Conservation (phyloP, 2,888 invertebrate genomes). For the Phragmatobia fuliginosa region DNA sequence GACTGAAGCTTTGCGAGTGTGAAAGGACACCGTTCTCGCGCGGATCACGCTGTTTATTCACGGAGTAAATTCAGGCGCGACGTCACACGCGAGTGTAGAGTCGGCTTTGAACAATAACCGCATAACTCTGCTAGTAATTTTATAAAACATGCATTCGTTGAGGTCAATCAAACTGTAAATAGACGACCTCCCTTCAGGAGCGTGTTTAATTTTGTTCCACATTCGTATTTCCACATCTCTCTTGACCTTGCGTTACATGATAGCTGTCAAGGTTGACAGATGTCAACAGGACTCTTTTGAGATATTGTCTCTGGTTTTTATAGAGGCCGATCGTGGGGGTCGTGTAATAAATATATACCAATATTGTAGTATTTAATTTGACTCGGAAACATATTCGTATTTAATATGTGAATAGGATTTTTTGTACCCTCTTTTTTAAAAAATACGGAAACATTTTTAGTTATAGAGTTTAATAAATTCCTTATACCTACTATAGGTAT, state of each 20-base stretch:
- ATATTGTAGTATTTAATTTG: neutral
- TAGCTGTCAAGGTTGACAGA: conserved; percentile 1
- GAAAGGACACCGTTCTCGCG: too few relatives aligned
- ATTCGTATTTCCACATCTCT: neutral
- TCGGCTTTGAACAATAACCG: too few relatives aligned
- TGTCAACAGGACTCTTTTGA: neutral
- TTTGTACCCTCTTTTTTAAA: neutral
- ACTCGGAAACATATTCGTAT: too few relatives aligned
- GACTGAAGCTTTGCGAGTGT: too few relatives aligned
- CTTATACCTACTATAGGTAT: too few relatives aligned
- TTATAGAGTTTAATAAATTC: too few relatives aligned
- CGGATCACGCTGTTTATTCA: too few relatives aligned
- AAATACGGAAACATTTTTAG: neutral
- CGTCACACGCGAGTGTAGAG: too few relatives aligned
- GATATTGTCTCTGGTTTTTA: neutral
- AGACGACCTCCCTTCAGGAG: neutral
- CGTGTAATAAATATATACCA: neutral
- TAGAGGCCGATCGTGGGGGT: neutral
- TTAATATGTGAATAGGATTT: neutral
- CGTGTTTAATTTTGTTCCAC: neutral
- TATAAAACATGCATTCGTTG: neutral
- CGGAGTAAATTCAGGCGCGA: too few relatives aligned
- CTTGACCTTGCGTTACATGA: neutral
- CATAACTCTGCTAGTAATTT: neutral
- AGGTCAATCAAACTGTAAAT: neutral